Conservation (phyloP, 2,113 vertebrate genomes). For the rat (Rattus norvegicus) region GRCr8 NC_086037.1:2560001-2560500, state of each 20-base stretch:
- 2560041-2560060: background rate
- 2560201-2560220: slow-evolving; percentile 51
- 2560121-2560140: background rate
- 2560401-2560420: background rate
- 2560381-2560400: background rate
- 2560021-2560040: background rate
- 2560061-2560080: background rate
- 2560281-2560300: background rate
- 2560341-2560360: background rate
- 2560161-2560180: slow-evolving; percentile 50
- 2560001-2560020: background rate
- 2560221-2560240: slow-evolving; percentile 24
- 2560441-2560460: background rate
- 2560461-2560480: background rate
- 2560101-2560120: background rate
- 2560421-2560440: background rate
- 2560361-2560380: no score
- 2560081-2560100: background rate
- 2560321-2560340: background rate
- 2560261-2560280: background rate
- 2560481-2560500: background rate
- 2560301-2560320: background rate
- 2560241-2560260: slow-evolving; percentile 55
- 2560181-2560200: background rate
- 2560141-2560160: background rate